These are phyloP conservation scores for Dicrurus megarhynchus DNA, from an alignment of 2,113 vertebrate species.

Conservation along the genomic window DNA sequence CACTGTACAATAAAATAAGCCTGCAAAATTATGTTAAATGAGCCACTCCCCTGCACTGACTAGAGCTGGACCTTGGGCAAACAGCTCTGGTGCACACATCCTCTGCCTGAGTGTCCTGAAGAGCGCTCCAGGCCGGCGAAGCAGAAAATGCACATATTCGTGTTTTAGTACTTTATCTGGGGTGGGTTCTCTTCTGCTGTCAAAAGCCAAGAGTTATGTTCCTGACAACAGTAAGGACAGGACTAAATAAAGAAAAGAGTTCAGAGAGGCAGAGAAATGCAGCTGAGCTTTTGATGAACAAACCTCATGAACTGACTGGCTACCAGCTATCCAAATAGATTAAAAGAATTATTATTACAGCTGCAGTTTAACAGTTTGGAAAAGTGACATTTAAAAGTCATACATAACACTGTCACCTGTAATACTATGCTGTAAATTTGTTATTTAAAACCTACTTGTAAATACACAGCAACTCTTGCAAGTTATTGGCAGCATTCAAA, in stretches of 20 bases:
- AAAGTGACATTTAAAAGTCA: background rate
- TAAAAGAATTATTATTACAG: background rate
- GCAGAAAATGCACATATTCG: background rate
- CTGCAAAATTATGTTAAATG: background rate
- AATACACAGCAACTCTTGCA: background rate
- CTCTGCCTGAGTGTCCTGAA: background rate
- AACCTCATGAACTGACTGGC: background rate
- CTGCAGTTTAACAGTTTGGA: background rate
- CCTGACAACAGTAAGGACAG: background rate
- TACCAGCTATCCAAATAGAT: background rate
- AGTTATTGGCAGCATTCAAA: background rate
- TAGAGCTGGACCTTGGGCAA: background rate
- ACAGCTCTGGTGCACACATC: background rate
- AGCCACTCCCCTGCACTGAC: background rate
- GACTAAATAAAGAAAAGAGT: background rate
- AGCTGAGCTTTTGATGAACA: background rate
- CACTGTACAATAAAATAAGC: background rate
- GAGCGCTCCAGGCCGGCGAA: background rate
- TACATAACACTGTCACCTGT: background rate
- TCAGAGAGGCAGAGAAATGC: background rate
- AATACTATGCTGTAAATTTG: background rate
- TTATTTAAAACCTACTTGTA: background rate
- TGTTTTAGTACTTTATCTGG: background rate
- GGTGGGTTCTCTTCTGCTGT: background rate
- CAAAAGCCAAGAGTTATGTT: background rate